Conservation (phyloP, 2,113 vertebrate genomes). For the Aix galericulata region DNA sequence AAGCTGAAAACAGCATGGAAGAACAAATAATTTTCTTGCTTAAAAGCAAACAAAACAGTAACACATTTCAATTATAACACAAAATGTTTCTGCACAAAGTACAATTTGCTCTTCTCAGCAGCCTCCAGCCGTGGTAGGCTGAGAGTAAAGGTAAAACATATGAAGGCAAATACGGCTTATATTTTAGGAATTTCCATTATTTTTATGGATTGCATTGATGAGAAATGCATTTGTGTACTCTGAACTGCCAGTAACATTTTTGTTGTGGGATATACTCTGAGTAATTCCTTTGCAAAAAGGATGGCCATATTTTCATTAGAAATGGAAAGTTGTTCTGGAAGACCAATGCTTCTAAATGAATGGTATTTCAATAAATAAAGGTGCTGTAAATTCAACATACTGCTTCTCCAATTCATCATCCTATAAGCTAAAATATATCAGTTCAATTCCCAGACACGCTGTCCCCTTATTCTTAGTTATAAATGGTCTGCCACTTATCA, state of each 20-base stretch:
- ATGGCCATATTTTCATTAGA: background rate
- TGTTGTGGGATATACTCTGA: background rate
- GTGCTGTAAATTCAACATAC: background rate
- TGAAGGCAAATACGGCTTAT: background rate
- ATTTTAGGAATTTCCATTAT: background rate
- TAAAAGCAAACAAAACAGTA: background rate
- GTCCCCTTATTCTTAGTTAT: slow-evolving; percentile 14
- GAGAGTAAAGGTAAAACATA: background rate
- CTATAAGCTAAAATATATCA: background rate
- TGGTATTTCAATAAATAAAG: slow-evolving; percentile 10
- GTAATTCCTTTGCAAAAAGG: background rate
- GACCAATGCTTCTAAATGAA: background rate
- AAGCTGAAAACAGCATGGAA: background rate
- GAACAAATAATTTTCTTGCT: background rate
- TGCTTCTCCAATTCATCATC: background rate
- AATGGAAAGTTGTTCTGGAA: background rate
- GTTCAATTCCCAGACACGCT: background rate
- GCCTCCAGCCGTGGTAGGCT: background rate
- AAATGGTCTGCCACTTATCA: background rate
- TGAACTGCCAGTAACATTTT: background rate
- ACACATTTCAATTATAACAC: background rate
- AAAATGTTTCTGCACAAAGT: background rate
- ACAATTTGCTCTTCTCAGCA: background rate
- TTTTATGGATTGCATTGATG: background rate
- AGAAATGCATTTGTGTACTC: background rate